Conservation (phyloP, 1,140 invertebrate genomes). For the Drosophila triauraria region DNA sequence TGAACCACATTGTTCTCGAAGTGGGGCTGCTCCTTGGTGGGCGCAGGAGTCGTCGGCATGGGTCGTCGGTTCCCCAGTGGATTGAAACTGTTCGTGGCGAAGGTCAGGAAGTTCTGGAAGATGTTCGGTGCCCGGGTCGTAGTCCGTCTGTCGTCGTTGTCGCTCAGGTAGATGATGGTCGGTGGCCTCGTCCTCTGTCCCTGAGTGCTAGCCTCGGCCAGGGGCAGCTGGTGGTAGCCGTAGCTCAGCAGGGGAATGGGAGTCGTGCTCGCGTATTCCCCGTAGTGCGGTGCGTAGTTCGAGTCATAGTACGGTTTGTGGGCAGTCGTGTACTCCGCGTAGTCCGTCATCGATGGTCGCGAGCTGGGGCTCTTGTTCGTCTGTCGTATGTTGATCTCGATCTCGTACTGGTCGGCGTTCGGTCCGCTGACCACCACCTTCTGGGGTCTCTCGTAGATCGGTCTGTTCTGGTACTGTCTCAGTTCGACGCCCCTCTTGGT, state of each 20-base stretch:
- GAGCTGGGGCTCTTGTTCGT: slow-evolving; percentile 71
- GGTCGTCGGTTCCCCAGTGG: slow-evolving; percentile 51
- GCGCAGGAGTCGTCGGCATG: slow-evolving; percentile 35
- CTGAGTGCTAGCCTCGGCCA: slow-evolving; percentile 28
- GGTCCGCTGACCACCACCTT: slow-evolving; percentile 77
- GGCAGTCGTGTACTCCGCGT: slow-evolving; percentile 62
- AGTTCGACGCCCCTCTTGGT: slow-evolving; percentile 62
- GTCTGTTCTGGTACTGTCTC: slow-evolving; percentile 67
- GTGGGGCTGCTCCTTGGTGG: slow-evolving; percentile 50
- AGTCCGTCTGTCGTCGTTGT: slow-evolving; percentile 62
- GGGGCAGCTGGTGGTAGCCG: slow-evolving; percentile 47
- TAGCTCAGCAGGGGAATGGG: slow-evolving; percentile 53
- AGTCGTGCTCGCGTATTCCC: slow-evolving; percentile 61
- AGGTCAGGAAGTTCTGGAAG: slow-evolving; percentile 73
- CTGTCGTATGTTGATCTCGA: slow-evolving; percentile 84
- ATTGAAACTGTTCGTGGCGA: slow-evolving; percentile 68
- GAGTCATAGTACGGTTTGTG: slow-evolving; percentile 63
- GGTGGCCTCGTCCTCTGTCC: slow-evolving; percentile 74
- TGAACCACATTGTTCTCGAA: slow-evolving; percentile 48
- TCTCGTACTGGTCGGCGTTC: slow-evolving; percentile 78
- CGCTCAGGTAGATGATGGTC: slow-evolving; percentile 78
- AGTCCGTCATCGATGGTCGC: slow-evolving; percentile 39
- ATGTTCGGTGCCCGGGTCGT: slow-evolving; percentile 73
- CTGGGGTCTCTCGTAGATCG: slow-evolving; percentile 63
- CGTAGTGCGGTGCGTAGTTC: slow-evolving; percentile 64